These are phyloP conservation scores for Drosophila quadrilineata DNA, from an alignment of 1,140 invertebrate genomes.

Conservation along the genomic window DNA sequence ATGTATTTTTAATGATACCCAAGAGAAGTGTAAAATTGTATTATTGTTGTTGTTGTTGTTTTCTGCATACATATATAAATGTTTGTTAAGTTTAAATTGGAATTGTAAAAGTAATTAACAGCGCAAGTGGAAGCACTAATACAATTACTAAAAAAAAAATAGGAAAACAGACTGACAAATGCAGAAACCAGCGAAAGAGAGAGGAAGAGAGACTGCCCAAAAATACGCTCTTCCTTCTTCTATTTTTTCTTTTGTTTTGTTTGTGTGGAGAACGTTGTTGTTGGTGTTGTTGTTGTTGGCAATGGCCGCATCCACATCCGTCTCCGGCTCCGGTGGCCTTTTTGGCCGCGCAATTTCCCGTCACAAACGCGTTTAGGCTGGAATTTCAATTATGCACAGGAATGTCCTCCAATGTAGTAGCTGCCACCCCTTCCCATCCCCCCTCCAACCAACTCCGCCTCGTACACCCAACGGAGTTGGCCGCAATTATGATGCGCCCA, in stretches of 20 bases:
- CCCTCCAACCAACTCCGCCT: background rate
- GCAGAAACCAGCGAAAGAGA: slow-evolving; percentile 16
- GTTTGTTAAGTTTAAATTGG: slow-evolving; percentile 21
- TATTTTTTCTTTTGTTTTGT: slow-evolving; percentile 15
- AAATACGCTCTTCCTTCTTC: too few relatives aligned
- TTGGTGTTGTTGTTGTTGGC: slow-evolving; percentile 24
- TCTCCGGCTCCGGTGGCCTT: slow-evolving; percentile 47
- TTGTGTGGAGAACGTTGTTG: background rate
- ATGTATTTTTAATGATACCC: slow-evolving; percentile 40
- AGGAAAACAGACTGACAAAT: slow-evolving; percentile 2
- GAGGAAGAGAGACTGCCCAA: too few relatives aligned
- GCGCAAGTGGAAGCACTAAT: slow-evolving; percentile 6
- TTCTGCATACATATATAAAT: slow-evolving; percentile 9
- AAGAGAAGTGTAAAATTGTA: too few relatives aligned
- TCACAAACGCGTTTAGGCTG: slow-evolving; percentile 76
- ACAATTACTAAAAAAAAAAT: slow-evolving; percentile 16
- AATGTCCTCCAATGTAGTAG: slow-evolving; percentile 27
- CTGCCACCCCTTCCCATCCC: background rate
- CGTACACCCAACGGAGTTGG: too few relatives aligned
- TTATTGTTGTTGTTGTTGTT: too few relatives aligned
- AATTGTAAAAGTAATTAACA: slow-evolving; percentile 27
- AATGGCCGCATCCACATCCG: slow-evolving; percentile 45
- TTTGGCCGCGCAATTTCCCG: slow-evolving; percentile 72
- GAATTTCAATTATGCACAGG: slow-evolving; percentile 79
- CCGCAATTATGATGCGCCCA: slow-evolving; percentile 64